phyloP scores from a whole-genome alignment of 2,797 vertebrate species.

The Mormyrops attenuatus region DNA sequence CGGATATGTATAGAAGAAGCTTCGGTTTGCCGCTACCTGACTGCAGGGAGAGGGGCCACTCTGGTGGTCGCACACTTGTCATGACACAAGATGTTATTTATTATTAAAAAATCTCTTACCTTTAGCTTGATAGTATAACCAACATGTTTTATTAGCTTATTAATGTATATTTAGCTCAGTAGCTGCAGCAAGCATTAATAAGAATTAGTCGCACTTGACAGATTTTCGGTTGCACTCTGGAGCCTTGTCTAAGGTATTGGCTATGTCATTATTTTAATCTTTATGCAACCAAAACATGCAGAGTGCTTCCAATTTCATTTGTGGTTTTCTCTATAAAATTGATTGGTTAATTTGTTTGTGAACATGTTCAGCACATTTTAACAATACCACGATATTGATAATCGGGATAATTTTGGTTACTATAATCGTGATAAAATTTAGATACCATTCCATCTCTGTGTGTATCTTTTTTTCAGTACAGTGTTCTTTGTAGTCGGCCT shows the following conservation, averaged over 20 bases:
- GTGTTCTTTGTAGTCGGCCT: background rate
- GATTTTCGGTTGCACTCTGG: background rate
- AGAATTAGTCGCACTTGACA: background rate
- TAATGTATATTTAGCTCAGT: background rate
- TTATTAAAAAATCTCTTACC: background rate
- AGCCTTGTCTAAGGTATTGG: background rate
- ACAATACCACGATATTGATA: background rate
- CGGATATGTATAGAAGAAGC: too few species aligned
- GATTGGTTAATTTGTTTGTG: background rate
- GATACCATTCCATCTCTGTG: background rate
- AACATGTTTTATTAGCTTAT: background rate
- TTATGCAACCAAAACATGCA: background rate
- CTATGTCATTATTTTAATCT: background rate
- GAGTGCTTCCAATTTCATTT: background rate
- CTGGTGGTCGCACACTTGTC: background rate
- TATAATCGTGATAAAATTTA: background rate
- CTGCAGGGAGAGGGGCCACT: too few species aligned
- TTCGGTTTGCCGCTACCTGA: too few species aligned
- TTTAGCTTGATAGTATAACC: background rate
- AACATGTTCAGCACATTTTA: background rate
- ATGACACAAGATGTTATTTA: background rate
- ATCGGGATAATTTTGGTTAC: background rate
- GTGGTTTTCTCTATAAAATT: background rate
- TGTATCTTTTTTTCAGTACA: background rate
- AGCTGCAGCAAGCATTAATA: background rate